Evolutionary conservation across 2,888 invertebrate species (phyloP), one percentile per base, ranked within the genome.

Genomic region (Scaptomyza parva): DNA sequence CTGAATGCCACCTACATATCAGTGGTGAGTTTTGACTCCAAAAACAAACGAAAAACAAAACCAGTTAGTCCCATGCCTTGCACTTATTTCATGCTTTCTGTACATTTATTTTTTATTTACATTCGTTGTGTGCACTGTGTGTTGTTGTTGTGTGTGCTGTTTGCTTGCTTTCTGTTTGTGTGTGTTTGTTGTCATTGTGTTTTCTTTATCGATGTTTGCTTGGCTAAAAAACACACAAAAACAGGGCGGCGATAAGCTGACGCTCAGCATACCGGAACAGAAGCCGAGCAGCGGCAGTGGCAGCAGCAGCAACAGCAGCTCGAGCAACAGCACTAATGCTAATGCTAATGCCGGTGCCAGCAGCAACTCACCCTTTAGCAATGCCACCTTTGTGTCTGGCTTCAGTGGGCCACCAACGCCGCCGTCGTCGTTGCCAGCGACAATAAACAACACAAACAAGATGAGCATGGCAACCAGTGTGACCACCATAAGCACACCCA

Each of bases 1-100:
- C 84, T 93, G 65, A 93, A 94, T 81, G 94, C 95, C 69, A 95
- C 95, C 54, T 95, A 95, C 87, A 94, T 96, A 70, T 95, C 95
- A 73, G 96, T 96, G 93, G 96, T 96, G 92, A 94, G 95, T 93
- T 65, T 57, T 54, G 54, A 48, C 14, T 41, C 37, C 44, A 33
- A 72, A 77, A 30, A n/a, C n/a, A n/a, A n/a, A n/a, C n/a, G n/a
- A n/a, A n/a, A 20, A 26, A 1, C 9, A 30, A 47, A 14, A 86
- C 79, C 70, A 76, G 87, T 85, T 82, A 70, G 48, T 47, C 64
- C 64, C 79, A 79, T 72, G 74, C 61, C 64, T 58, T 75, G 81
- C 75, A 80, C 78, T 76, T 80, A 74, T 74, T 76, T 77, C 72
- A 78, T 86, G 77, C 73, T 78, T 76, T 78, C 77, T 79, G 78